A percentile compares a stretch with the other conserved stretches of the same genome.
Evolutionary conservation across 2,888 invertebrate species (phyloP).

Genomic region (Trissolcus brochymenae): DNA sequence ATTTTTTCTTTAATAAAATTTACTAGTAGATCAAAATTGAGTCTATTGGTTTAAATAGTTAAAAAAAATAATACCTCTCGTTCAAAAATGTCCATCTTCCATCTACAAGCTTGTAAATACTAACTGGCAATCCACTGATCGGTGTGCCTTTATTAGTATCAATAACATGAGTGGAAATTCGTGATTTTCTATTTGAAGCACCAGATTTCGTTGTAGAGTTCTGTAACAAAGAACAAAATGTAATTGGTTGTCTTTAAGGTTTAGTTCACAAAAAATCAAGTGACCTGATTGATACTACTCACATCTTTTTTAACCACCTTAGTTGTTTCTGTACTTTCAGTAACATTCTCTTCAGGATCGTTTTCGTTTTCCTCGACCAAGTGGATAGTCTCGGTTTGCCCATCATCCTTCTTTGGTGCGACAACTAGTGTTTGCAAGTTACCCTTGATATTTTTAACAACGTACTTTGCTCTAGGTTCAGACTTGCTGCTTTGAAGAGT

Average conservation of each 20-base stretch:
- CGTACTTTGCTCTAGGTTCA: constrained; percentile 64
- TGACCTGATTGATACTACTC: constrained; percentile 8
- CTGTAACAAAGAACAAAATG: constrained; percentile 19
- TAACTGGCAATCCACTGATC: constrained; percentile 82
- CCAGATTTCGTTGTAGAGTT: constrained; percentile 28
- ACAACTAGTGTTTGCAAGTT: constrained; percentile 47
- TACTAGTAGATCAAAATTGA: no score
- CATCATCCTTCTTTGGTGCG: constrained; percentile 32
- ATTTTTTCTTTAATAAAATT: no score
- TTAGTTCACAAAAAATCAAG: no score
- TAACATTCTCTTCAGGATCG: constrained; percentile 13
- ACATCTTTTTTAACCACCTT: constrained; percentile 46
- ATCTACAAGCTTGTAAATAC: constrained; percentile 82
- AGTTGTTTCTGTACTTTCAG: constrained; percentile 18
- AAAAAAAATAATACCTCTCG: constrained; percentile 72
- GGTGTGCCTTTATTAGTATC: constrained; percentile 85
- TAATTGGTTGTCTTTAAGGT: neutral
- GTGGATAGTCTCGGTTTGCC: constrained; percentile 20
- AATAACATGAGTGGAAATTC: constrained; percentile 85
- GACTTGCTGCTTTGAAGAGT: constrained; percentile 66
- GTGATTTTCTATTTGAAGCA: constrained; percentile 73
- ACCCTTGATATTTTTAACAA: constrained; percentile 66
- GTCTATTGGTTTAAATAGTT: neutral
- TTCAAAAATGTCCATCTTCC: constrained; percentile 84
- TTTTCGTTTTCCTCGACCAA: constrained; percentile 35